A percentile compares a stretch with the other conserved stretches of the same genome.
These are phyloP conservation scores for Campoletis sonorensis DNA, from an alignment of 1,140 invertebrate species.

Conservation along the genomic window DNA sequence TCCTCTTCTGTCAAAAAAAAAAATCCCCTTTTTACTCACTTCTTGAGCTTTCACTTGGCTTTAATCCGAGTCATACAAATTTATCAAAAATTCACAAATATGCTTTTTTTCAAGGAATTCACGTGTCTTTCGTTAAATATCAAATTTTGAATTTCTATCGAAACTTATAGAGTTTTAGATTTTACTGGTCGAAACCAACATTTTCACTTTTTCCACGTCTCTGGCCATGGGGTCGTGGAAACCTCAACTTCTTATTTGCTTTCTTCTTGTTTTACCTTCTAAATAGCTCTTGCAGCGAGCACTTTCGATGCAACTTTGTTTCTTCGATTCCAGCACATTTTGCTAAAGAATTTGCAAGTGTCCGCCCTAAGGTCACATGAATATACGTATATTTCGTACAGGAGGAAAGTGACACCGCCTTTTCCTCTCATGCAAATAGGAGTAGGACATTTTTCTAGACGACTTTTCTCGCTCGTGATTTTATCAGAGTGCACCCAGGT, in stretches of 20 bases:
- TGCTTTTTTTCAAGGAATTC: too few relatives aligned
- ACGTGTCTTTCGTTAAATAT: too few relatives aligned
- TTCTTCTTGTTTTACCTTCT: neutral
- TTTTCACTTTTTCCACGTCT: too few relatives aligned
- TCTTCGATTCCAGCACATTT: neutral
- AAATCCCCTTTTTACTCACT: neutral
- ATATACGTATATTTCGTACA: neutral
- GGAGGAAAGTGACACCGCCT: neutral
- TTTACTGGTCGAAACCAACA: too few relatives aligned
- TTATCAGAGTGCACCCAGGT: neutral
- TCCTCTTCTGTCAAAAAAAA: conserved; percentile 20
- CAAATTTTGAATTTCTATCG: too few relatives aligned
- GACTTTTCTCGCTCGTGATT: neutral
- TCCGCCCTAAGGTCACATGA: neutral
- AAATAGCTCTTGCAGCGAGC: conserved; percentile 1
- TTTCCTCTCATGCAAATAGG: conserved; percentile 10
- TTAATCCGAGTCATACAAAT: too few relatives aligned
- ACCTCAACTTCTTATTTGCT: neutral
- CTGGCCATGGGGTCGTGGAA: too few relatives aligned
- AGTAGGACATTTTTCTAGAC: conserved; percentile 3
- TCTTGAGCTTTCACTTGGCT: too few relatives aligned
- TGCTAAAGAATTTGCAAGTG: neutral
- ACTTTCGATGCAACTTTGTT: conserved; percentile 17
- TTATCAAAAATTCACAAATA: too few relatives aligned
- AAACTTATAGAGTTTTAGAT: too few relatives aligned